These are phyloP conservation scores for Acleris literana DNA, from an alignment of 2,888 invertebrate species.

Conservation along the genomic window DNA sequence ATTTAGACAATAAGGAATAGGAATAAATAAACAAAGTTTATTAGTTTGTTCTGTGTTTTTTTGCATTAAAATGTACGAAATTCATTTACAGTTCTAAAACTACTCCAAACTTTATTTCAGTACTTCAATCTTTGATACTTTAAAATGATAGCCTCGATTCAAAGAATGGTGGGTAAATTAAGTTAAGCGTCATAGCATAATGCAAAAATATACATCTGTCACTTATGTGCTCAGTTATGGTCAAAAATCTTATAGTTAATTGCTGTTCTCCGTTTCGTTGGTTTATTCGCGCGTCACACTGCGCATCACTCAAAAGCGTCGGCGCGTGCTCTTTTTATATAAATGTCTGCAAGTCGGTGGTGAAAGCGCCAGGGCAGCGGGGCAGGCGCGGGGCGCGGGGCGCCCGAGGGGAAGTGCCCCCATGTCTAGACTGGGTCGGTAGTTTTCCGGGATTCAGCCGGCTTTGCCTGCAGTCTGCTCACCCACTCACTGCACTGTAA, in stretches of 20 bases:
- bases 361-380: constrained; percentile 72
- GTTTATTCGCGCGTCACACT: constrained; percentile 65
- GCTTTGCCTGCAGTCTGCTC: constrained; percentile 80
- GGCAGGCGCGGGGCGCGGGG: constrained; percentile 48
- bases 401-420: constrained; percentile 76
- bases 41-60: too few species aligned
- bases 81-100: too few species aligned
- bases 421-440: constrained; percentile 85
- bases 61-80: too few species aligned
- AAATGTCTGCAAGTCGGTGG: constrained; percentile 74
- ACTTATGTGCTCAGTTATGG: constrained; percentile 14
- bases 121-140: too few species aligned
- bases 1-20: too few species aligned
- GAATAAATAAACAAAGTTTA: too few species aligned
- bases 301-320: constrained; percentile 71
- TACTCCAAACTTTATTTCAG: too few species aligned
- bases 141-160: too few species aligned
- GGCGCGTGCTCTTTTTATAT: constrained; percentile 74
- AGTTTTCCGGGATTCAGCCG: constrained; percentile 83
- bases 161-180: too few species aligned
- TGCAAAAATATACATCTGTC: too few species aligned
- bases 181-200: too few species aligned
- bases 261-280: constrained; percentile 62
- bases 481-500: constrained; percentile 79
- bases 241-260: constrained; percentile 58